Conservation (phyloP, 1,140 invertebrate genomes). For the Ruditapes philippinarum region DNA sequence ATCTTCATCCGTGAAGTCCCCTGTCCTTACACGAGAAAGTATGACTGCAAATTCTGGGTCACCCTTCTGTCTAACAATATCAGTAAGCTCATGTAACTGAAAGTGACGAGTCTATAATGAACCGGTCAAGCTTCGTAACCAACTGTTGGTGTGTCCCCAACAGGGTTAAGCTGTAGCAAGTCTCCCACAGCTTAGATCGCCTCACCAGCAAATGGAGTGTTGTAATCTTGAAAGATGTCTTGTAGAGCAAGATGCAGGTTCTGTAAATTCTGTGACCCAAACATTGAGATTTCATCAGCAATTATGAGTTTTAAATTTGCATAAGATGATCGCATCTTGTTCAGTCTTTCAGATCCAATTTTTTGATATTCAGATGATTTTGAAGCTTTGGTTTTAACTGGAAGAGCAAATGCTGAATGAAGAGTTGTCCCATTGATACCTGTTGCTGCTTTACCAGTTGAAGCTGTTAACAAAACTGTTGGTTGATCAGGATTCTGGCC, state of each 20-base stretch:
- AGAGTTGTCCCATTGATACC: too few relatives aligned
- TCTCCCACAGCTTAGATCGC: neutral
- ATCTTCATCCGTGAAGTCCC: constrained; percentile 45
- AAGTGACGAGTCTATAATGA: too few relatives aligned
- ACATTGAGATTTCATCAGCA: neutral
- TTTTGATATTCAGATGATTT: neutral
- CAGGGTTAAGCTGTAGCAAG: too few relatives aligned
- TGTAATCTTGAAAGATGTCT: too few relatives aligned
- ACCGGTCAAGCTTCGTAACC: too few relatives aligned
- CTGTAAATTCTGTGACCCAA: neutral
- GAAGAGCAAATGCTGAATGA: neutral
- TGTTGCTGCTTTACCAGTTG: neutral
- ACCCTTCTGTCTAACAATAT: constrained; percentile 14
- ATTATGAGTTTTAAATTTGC: neutral
- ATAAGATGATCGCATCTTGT: too few relatives aligned
- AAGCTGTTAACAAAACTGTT: neutral
- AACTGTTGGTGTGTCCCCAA: neutral
- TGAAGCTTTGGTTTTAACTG: neutral
- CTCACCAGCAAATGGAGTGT: too few relatives aligned
- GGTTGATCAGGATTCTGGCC: constrained; percentile 13
- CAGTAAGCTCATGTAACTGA: too few relatives aligned
- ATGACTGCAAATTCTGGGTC: constrained; percentile 60
- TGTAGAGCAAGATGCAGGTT: too few relatives aligned
- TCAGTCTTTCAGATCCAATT: neutral
- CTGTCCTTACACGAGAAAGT: constrained; percentile 41